Evolutionary conservation across 2,888 invertebrate genomes (phyloP).

Genomic region (Chaetogeoica ovagalla): DNA sequence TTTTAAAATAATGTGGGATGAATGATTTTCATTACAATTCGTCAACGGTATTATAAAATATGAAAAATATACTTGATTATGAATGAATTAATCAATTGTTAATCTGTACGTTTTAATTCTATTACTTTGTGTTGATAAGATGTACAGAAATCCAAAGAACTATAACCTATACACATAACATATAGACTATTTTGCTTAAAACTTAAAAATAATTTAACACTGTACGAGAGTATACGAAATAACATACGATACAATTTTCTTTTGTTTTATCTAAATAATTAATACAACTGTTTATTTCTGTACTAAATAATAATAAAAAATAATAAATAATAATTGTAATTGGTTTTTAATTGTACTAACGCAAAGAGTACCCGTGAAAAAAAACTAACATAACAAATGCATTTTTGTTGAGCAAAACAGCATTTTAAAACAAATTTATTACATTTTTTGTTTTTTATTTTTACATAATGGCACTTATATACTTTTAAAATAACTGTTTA

Average conservation of each 20-base stretch:
- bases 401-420: conserved; percentile 49
- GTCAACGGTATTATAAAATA: background rate
- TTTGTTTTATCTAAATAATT: conserved; percentile 16
- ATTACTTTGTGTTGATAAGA: background rate
- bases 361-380: conserved; percentile 28
- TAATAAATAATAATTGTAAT: conserved; percentile 4
- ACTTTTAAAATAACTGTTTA: conserved; percentile 38
- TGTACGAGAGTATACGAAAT: conserved; percentile 30
- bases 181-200: conserved; percentile 37
- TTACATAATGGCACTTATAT: conserved; percentile 40
- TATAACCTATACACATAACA: conserved; percentile 1
- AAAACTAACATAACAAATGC: conserved; percentile 31
- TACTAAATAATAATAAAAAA: conserved; percentile 11
- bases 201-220: conserved; percentile 45
- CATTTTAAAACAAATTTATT: conserved; percentile 31
- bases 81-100: background rate
- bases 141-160: background rate
- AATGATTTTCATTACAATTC: background rate
- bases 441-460: background rate
- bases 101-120: background rate
- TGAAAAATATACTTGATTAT: conserved; percentile 13
- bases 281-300: conserved; percentile 31
- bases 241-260: conserved; percentile 35
- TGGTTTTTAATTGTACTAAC: conserved; percentile 19
- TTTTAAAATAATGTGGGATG: background rate